phyloP scores from a whole-genome alignment of 2,113 vertebrate species.

The Carlito syrichta region DNA sequence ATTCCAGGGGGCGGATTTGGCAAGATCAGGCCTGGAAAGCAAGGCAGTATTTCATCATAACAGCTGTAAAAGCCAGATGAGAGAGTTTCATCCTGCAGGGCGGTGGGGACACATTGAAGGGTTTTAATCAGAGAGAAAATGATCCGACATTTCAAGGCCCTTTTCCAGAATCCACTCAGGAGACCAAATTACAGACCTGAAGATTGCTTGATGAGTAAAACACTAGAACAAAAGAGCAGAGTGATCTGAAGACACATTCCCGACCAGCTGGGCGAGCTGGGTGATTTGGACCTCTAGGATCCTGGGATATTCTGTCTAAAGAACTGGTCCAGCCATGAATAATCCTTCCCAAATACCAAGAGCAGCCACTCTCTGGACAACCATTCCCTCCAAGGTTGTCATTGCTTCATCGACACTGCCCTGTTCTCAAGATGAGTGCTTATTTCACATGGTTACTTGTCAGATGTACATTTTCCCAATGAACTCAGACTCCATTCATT shows the following conservation, averaged over 20 bases:
- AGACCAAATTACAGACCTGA: conserved; percentile 3
- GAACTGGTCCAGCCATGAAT: fast-evolving
- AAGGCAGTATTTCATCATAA: too few species aligned
- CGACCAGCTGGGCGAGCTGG: fast-evolving
- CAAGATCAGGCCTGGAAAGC: background rate
- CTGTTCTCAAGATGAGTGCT: too few species aligned
- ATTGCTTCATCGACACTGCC: fast-evolving
- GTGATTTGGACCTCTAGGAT: fast-evolving
- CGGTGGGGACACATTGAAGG: fast-evolving
- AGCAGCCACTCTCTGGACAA: background rate
- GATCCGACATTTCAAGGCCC: background rate
- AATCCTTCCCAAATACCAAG: fast-evolving
- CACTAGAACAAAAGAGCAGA: background rate
- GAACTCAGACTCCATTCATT: background rate
- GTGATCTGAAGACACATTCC: background rate
- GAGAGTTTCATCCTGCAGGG: background rate
- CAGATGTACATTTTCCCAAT: background rate
- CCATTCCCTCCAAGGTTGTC: fast-evolving
- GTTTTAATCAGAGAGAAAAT: background rate
- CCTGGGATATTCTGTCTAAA: background rate
- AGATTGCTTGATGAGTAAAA: background rate
- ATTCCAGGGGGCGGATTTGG: fast-evolving
- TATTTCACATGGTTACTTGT: background rate
- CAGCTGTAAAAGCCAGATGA: background rate
- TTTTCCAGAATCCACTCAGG: conserved; percentile 3